These are phyloP conservation scores for Heliconius melpomene DNA, from an alignment of 1,140 invertebrate genomes.

Conservation along the genomic window DNA sequence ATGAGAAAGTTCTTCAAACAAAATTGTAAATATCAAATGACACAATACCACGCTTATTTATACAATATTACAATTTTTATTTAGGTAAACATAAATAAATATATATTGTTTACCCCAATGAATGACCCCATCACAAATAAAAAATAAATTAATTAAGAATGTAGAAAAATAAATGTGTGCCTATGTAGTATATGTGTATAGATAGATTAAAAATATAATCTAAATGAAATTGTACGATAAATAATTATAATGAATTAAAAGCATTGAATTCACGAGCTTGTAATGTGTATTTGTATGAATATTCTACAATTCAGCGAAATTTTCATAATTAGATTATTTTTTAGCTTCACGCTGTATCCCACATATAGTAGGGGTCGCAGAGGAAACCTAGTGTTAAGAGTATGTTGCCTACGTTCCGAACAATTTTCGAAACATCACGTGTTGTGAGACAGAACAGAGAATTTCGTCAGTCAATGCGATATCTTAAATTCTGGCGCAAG, in stretches of 20 bases:
- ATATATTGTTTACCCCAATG: background rate
- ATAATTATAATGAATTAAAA: slow-evolving; percentile 46
- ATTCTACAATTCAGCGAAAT: background rate
- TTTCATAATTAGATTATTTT: slow-evolving; percentile 15
- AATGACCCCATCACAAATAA: background rate
- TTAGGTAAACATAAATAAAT: background rate
- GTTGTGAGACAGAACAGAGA: too few species aligned
- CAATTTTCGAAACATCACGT: too few species aligned
- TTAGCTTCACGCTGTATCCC: background rate
- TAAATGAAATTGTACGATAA: slow-evolving; percentile 51
- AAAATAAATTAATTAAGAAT: background rate
- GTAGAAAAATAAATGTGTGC: slow-evolving; percentile 39
- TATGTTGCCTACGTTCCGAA: too few species aligned
- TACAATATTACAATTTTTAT: background rate
- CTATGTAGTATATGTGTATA: slow-evolving; percentile 42
- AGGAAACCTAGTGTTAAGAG: too few species aligned
- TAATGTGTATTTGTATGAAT: slow-evolving; percentile 41
- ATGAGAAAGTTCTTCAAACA: background rate
- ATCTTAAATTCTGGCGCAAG: too few species aligned
- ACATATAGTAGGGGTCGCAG: too few species aligned
- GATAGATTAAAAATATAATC: slow-evolving; percentile 32
- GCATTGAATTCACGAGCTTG: slow-evolving; percentile 53
- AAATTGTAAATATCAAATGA: background rate
- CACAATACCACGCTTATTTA: background rate
- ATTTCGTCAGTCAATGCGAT: too few species aligned